These are phyloP conservation scores for Halictus quadricinctus DNA, from an alignment of 2,888 invertebrate genomes.

Conservation along the genomic window DNA sequence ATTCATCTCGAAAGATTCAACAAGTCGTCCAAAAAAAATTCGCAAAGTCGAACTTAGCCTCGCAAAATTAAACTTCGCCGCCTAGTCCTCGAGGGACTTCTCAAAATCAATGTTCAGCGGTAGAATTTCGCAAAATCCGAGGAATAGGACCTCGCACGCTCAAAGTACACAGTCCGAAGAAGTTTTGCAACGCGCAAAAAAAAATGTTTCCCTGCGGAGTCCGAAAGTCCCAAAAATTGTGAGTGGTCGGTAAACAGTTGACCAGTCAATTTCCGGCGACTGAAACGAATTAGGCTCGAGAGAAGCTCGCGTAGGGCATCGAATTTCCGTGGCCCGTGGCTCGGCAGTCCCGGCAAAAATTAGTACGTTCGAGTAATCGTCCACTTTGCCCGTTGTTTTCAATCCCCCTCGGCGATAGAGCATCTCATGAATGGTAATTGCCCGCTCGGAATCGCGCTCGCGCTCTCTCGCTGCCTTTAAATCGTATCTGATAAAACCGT, in stretches of 20 bases:
- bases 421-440: conserved; percentile 63
- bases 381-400: conserved; percentile 57
- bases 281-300: neutral
- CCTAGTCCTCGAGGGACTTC: neutral
- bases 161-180: neutral
- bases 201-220: too few relatives aligned
- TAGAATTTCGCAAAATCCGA: neutral
- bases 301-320: neutral
- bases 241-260: neutral
- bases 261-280: neutral
- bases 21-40: neutral
- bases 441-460: conserved; percentile 33
- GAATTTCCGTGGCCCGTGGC: conserved; percentile 5
- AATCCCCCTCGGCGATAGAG: conserved; percentile 42
- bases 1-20: neutral
- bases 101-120: neutral
- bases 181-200: too few relatives aligned
- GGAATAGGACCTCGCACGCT: neutral
- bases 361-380: conserved; percentile 52
- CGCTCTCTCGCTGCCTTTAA: conserved; percentile 18
- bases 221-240: neutral
- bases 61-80: neutral
- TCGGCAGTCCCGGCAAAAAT: conserved; percentile 33
- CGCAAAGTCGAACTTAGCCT: neutral
- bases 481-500: conserved; percentile 54